Conservation (phyloP, 2,113 vertebrate species). For the Manacus vitellinus region DNA sequence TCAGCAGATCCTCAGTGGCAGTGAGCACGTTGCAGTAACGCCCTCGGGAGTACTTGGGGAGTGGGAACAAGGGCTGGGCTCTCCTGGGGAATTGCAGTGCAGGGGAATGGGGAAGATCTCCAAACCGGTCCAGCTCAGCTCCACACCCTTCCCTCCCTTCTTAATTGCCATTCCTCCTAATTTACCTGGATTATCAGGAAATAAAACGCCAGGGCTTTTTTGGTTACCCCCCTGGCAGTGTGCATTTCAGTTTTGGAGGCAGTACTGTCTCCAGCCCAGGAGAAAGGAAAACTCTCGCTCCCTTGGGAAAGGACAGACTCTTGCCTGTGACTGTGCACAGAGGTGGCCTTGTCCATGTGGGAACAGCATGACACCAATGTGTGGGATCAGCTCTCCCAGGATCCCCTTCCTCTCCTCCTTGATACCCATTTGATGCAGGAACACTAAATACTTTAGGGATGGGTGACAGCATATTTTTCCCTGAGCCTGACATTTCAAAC, state of each 20-base stretch:
- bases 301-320: background rate
- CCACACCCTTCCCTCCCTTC: conserved; percentile 2
- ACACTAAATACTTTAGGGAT: background rate
- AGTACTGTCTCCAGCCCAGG: background rate
- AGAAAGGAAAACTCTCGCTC: background rate
- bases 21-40: background rate
- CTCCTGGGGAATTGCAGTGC: background rate
- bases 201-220: background rate
- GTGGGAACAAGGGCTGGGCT: background rate
- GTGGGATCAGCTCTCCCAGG: background rate
- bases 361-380: fast-evolving
- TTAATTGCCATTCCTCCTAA: background rate
- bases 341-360: background rate
- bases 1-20: background rate
- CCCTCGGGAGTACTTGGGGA: background rate
- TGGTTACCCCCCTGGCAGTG: background rate
- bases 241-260: background rate
- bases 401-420: background rate
- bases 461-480: background rate
- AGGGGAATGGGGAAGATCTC: background rate
- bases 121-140: conserved; percentile 7
- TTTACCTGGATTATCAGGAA: conserved; percentile 15
- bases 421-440: background rate
- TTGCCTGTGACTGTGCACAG: background rate
- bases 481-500: background rate